These are phyloP conservation scores for Ligdia adustata DNA, from an alignment of 2,888 invertebrate species.

Conservation along the genomic window DNA sequence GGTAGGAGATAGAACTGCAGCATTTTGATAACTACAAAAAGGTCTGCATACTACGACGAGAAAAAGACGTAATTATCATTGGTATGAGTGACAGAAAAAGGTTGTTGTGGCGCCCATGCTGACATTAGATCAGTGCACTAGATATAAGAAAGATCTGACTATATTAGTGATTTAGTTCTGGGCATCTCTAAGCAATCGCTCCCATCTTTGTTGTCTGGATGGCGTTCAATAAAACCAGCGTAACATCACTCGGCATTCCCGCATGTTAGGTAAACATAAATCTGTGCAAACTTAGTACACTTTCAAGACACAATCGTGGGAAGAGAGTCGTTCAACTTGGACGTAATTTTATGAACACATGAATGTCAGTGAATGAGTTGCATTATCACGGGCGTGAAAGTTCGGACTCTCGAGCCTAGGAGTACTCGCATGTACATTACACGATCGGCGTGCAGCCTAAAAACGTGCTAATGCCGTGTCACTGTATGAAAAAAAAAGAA, in stretches of 20 bases:
- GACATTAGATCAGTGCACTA: too few relatives aligned
- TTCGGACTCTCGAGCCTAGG: constrained; percentile 33
- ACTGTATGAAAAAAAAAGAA: constrained; percentile 24
- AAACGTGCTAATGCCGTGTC: constrained; percentile 28
- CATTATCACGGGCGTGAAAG: constrained; percentile 51
- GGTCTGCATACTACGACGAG: too few relatives aligned
- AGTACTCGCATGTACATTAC: constrained; percentile 25
- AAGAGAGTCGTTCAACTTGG: constrained; percentile 67
- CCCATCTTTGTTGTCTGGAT: constrained; percentile 29
- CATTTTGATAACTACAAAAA: too few relatives aligned
- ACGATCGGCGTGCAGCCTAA: constrained; percentile 30
- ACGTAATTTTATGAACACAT: constrained; percentile 70
- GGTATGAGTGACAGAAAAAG: too few relatives aligned
- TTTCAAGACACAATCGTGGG: constrained; percentile 72
- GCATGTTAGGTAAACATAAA: constrained; percentile 59
- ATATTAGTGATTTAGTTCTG: constrained; percentile 3
- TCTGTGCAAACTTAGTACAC: constrained; percentile 60
- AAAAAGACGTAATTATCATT: too few relatives aligned
- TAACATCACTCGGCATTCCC: constrained; percentile 35
- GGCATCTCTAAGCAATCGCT: constrained; percentile 2
- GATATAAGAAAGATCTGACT: too few relatives aligned
- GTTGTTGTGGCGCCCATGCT: too few relatives aligned
- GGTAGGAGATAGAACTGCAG: too few relatives aligned
- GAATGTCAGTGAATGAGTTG: constrained; percentile 63
- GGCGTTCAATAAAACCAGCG: constrained; percentile 36